Evolutionary conservation across 2,888 invertebrate genomes (phyloP), one percentile per base, ranked within the genome.

Genomic region (Calameuta idolon): DNA sequence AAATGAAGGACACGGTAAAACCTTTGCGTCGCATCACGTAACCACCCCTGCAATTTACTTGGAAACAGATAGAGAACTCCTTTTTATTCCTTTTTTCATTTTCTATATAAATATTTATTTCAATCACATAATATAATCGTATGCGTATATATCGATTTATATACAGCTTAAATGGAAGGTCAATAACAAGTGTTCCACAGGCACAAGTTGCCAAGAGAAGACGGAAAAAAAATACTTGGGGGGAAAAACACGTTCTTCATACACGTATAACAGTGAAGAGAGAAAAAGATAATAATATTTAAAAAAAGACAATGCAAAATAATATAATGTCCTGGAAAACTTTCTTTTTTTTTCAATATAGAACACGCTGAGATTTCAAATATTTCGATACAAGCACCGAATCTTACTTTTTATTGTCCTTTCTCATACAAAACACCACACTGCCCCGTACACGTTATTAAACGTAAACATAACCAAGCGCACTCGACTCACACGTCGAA

Each of bases 161-260:
- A 85, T 85, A 87, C 83, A 86, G 80, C 81, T 86, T 78, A 82
- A 84, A 85, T 87, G 86, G 85, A 87, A 87, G 83, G 82, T 87
- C 85, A 37, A 37, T 15, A 83, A 88, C 88, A 88, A 89, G 85
- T 90, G 90, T 91, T 92, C 91, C 91, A 91, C 91, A 90, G 91
- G 91, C 92, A 91, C 91, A 91, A 91, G 90, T 91, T 90, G 91
- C 90, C 90, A 90, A 89, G 82, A 87, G 81, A 85, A 80, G 79
- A 85, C 81, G 82, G 79, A 82, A 80, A 82, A 82, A 83, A 83
- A 81, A 81, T 40, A 15, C 15, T 15, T 40, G 40, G 40, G 5
- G 1, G 1, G 1, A 82, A 81, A 83, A 81, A 83, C 82, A 40
- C 40, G 15, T 40, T 40, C 15, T 5, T 40, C 40, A 5, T 40